Evolutionary conservation across 2,113 vertebrate genomes (phyloP).

Genomic region (Glareola pratincola): DNA sequence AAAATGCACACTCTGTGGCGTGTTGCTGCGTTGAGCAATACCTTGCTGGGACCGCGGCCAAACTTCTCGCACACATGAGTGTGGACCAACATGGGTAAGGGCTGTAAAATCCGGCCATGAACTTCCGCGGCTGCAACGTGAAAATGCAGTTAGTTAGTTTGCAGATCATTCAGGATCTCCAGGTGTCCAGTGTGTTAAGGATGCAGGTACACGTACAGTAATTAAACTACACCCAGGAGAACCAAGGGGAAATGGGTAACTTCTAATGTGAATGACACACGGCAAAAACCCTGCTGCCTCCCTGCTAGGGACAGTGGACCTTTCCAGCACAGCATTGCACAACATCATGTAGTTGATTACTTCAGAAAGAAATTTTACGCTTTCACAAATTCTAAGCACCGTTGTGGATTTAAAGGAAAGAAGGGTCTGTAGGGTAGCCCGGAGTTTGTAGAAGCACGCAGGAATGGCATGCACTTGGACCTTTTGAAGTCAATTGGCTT

Average conservation of each 20-base stretch:
- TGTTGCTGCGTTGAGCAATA: neutral
- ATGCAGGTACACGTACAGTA: neutral
- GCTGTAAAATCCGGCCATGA: neutral
- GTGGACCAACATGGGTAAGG: accelerated
- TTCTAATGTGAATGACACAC: neutral
- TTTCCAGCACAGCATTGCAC: neutral
- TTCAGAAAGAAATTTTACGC: neutral
- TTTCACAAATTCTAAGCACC: neutral
- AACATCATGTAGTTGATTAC: neutral
- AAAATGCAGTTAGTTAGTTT: neutral
- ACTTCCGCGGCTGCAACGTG: neutral
- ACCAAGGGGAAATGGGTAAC: neutral
- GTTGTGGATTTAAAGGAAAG: neutral
- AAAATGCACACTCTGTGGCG: neutral
- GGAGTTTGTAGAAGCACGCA: neutral
- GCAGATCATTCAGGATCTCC: neutral
- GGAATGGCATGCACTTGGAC: accelerated
- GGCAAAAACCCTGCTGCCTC: neutral
- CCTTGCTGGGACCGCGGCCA: accelerated
- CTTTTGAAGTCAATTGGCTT: neutral
- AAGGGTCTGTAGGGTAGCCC: accelerated
- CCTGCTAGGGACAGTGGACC: neutral
- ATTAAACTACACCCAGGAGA: neutral
- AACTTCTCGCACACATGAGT: neutral
- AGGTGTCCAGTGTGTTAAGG: neutral